Evolutionary conservation across 2,113 vertebrate species (phyloP), one percentile per base, ranked within the genome.

Genomic region (Tragelaphus buxtoni): DNA sequence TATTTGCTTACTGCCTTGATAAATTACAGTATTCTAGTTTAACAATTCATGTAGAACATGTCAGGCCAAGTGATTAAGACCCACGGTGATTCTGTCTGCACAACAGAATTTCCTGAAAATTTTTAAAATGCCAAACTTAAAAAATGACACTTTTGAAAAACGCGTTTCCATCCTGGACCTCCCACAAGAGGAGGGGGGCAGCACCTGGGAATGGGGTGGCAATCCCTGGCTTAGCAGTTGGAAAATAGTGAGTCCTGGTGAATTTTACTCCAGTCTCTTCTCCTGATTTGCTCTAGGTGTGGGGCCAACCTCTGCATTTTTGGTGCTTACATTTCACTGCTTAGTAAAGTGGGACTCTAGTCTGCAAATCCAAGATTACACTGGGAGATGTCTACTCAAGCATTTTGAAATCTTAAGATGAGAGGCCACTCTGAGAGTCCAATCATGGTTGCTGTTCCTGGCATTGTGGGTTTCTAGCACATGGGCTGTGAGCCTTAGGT

Each of bases 401-500:
- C 88, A 63, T 60, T 91, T 72, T 86, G 86, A 94, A 96, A 94
- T 91, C 88, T 79, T 55, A n/a, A 94, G 42, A 90, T 85, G 88
- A 92, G 55, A 90, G 42, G 63, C 1, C 11, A 88, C 30, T 47
- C 69, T 65, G 13, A 65, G 92, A 88, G 76, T 87, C 84, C 47
- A 91, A 84, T 65, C 61, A 30, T 42, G 53, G 76, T 90, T 96
- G 81, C 86, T 61, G 28, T 88, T 96, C 82, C 91, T 42, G 74
- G 85, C 45, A 10, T 9, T 49, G 26, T 7, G 77, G 49, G 39
- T 92, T 95, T 89, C 94, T 53, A 96, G 83, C 65, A 49, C 17
- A 16, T 12, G 35, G 76, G 65, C 53, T 53, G 45, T 39, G 83
- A 83, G 30, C 76, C 69, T 72, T 56, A 58, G n/a, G 60, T 55